Conservation (phyloP, 2,888 invertebrate species). For the Limnephilus rhombicus region DNA sequence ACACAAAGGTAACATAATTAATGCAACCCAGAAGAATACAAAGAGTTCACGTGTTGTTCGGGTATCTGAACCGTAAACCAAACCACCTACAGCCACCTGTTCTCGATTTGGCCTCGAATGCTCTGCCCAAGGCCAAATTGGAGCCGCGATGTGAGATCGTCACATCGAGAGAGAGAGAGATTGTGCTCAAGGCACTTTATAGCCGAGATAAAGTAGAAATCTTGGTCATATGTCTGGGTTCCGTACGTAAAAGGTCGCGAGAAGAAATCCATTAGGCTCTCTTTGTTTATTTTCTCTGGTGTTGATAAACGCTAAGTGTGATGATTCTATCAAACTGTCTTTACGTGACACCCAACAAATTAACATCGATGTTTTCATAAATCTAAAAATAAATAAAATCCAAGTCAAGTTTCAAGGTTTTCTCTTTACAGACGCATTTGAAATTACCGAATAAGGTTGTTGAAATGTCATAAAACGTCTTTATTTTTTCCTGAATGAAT, state of each 20-base stretch:
- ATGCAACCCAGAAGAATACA: slow-evolving; percentile 22
- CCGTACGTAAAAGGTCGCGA: neutral
- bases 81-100: slow-evolving; percentile 21
- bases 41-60: slow-evolving; percentile 31
- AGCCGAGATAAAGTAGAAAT: slow-evolving; percentile 33
- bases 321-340: neutral
- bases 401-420: too few relatives aligned
- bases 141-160: slow-evolving; percentile 14
- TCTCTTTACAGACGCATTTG: too few relatives aligned
- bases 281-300: slow-evolving; percentile 12
- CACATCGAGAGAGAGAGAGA: slow-evolving; percentile 20
- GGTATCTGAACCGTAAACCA: neutral
- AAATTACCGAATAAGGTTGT: neutral
- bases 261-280: slow-evolving; percentile 21
- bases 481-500: neutral
- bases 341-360: neutral
- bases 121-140: slow-evolving; percentile 8
- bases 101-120: slow-evolving; percentile 33
- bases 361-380: neutral
- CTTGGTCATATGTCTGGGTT: slow-evolving; percentile 35
- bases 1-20: slow-evolving; percentile 15
- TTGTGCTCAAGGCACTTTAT: slow-evolving; percentile 15
- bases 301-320: neutral
- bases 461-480: neutral
- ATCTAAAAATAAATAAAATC: too few relatives aligned